Percentiles rank a stretch among this genome's conserved stretches.
Conservation (phyloP, 2,888 invertebrate genomes). For the Hoplodrina ambigua region DNA sequence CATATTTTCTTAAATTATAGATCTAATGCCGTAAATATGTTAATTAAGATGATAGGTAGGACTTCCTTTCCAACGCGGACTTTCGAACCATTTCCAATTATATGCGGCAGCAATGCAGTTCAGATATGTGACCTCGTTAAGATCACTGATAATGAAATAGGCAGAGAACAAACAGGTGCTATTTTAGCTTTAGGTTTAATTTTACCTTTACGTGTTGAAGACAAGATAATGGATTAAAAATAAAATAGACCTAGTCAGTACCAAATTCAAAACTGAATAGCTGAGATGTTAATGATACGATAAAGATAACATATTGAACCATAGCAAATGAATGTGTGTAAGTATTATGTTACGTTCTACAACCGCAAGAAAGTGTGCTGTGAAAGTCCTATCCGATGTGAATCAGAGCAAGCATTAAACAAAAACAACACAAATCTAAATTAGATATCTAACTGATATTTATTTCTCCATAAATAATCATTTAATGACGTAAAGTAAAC, state of each 20-base stretch:
- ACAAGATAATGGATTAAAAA: background rate
- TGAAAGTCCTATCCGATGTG: conserved; percentile 49
- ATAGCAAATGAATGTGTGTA: conserved; percentile 24
- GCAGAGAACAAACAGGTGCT: background rate
- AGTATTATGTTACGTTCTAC: conserved; percentile 37
- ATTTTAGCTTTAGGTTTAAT: background rate
- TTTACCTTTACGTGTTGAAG: background rate
- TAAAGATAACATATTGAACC: conserved; percentile 7
- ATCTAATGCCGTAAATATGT: conserved; percentile 1
- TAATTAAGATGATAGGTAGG: conserved; percentile 2
- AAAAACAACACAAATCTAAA: conserved; percentile 31
- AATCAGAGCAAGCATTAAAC: conserved; percentile 53
- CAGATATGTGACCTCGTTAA: background rate
- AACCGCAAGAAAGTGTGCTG: conserved; percentile 45
- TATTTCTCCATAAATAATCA: conserved; percentile 15
- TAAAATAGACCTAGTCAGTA: background rate
- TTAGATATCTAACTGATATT: conserved; percentile 27
- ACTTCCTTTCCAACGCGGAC: background rate
- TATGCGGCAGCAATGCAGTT: background rate
- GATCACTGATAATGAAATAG: background rate
- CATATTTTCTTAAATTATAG: conserved; percentile 5
- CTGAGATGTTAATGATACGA: conserved; percentile 9
- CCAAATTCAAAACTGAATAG: background rate
- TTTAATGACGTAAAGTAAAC: conserved; percentile 35
- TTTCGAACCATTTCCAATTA: conserved; percentile 4